Evolutionary conservation across 2,113 vertebrate species (phyloP), one percentile per base, ranked within the genome.

Genomic region (Zapornia atra): DNA sequence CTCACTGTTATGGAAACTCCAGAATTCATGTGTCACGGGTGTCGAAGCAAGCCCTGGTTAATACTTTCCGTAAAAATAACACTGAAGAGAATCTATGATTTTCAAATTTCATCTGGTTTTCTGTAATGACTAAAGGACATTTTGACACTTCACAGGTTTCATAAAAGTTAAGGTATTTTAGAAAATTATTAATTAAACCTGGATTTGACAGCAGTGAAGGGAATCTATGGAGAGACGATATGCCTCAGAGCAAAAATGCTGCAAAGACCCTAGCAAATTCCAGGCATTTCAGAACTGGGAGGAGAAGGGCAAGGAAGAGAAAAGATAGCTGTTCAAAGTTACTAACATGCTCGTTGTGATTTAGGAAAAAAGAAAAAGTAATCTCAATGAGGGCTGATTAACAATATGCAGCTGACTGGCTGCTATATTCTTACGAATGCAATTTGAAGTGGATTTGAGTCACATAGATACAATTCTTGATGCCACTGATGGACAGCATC

Each of bases 291-390:
- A 24, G 33, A 78, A 54, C 6, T 2, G 3, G 1, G 3, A 1
- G 29, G 3, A 10, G 7, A 5, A 12, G 5, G 5, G 6, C 0
- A 1, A 60, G 10, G 2, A 1, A 6, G 34, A 20, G 51, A 71
- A 54, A n/a, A 1, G 3, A 6, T 28, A 77, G n/a, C 9, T 28
- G 2, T 34, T 88, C 44, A n/a, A n/a, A 72, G n/a, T 38, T 60
- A 56, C 11, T 59, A 38, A 28, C 5, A 54, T 0, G n/a, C 2
- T 24, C 86, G 33, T 72, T 11, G 64, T 25, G 9, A 65, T 85
- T 71, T 77, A 73, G 59, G 22, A 15, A 9, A n/a, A 57, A 51
- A 4, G 25, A 66, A 73, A 73, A 90, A 71, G 5, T 28, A 5
- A 57, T 56, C 38, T 92, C 48, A 75, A 4, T 12, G 42, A 80